These are phyloP conservation scores for Erythrocercus mccallii DNA, from an alignment of 2,113 vertebrate species.

Conservation along the genomic window DNA sequence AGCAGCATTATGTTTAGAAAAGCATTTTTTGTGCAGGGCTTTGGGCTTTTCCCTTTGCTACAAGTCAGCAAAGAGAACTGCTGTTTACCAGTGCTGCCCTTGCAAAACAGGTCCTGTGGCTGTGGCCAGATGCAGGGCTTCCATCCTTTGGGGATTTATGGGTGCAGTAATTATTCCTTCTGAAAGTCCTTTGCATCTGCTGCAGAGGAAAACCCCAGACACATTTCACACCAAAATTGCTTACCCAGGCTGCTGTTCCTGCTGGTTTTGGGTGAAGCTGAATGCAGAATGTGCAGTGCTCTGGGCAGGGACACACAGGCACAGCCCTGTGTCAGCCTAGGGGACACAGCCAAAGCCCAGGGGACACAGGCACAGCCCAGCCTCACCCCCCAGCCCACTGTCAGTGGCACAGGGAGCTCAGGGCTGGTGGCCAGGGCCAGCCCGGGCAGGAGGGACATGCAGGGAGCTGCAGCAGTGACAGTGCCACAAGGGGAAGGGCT, in stretches of 20 bases:
- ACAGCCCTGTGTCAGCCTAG: background rate
- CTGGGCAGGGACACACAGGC: too few relatives aligned
- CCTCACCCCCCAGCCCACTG: too few relatives aligned
- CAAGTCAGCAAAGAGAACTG: background rate
- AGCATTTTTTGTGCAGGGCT: constrained; percentile 14
- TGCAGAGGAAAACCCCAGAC: background rate
- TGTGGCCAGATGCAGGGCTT: too few relatives aligned
- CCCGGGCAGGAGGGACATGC: background rate
- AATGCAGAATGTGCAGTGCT: background rate
- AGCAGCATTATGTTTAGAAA: background rate
- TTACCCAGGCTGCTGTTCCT: background rate
- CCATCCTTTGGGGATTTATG: background rate
- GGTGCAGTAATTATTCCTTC: background rate
- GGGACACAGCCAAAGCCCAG: background rate
- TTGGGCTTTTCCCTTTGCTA: background rate
- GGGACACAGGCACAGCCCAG: too few relatives aligned
- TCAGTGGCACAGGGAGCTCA: too few relatives aligned
- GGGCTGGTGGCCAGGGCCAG: too few relatives aligned
- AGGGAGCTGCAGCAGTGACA: fast-evolving
- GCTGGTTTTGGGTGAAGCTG: fast-evolving
- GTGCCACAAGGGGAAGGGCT: background rate
- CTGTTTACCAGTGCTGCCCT: background rate
- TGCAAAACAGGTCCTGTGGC: background rate
- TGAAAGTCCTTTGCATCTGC: background rate
- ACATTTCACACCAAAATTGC: fast-evolving